Percentiles rank a stretch among this genome's conserved stretches.
Evolutionary conservation across 1,140 invertebrate genomes (phyloP).

Genomic region (Temnothorax nylanderi): DNA sequence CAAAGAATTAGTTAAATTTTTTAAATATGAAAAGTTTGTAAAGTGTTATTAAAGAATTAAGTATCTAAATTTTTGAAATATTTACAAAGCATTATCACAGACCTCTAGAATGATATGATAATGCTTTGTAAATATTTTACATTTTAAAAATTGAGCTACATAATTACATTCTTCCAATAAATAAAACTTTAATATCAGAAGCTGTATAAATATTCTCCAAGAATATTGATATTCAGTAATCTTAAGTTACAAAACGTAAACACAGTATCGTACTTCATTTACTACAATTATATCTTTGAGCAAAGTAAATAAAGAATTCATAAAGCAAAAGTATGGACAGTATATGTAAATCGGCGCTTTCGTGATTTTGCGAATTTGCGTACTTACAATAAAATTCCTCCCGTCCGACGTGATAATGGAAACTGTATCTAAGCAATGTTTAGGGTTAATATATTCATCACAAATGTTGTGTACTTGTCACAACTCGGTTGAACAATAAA

Average conservation of each 20-base stretch:
- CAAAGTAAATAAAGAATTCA: too few relatives aligned
- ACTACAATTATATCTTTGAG: neutral
- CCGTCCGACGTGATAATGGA: conserved; percentile 98
- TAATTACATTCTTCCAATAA: neutral
- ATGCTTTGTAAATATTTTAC: neutral
- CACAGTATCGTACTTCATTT: neutral
- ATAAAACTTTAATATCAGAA: neutral
- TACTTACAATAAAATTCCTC: conserved; percentile 96
- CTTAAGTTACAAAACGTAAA: neutral
- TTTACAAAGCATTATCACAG: neutral
- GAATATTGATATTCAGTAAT: neutral
- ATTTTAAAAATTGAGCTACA: neutral
- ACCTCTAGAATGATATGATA: neutral
- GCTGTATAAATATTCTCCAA: neutral
- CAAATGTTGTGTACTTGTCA: neutral
- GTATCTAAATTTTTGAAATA: neutral
- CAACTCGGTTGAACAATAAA: conserved; percentile 22
- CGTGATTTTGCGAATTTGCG: neutral
- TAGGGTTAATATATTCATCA: conserved; percentile 73
- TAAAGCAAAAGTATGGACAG: too few relatives aligned
- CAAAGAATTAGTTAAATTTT: neutral
- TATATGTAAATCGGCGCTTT: neutral
- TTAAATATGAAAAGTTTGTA: neutral
- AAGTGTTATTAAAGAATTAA: neutral
- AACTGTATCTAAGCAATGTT: conserved; percentile 91